Base-by-base conservation (phyloP, 2,797 vertebrate species). In the Coluber constrictor region DNA sequence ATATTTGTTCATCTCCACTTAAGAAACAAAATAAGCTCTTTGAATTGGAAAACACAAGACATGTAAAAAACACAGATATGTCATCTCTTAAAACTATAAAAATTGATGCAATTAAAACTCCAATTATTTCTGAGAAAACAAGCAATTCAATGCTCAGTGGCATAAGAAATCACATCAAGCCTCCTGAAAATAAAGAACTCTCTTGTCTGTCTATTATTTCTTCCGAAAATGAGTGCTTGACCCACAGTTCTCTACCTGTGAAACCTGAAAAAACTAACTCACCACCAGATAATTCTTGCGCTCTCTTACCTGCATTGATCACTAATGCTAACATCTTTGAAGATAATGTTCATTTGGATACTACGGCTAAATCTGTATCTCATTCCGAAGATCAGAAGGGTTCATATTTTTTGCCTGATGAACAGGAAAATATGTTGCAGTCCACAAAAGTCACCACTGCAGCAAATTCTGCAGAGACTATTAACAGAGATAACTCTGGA, bases 381-480 rank as follows among this genome's bases (percentile, higher is more conserved):
- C 0, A 86, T 94, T 93, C 63, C 92, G 92, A 93, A 95, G 91
- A 94, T 4, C 57, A 12, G 2, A 12, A 32, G 92, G 92, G 89
- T 93, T 93, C 86, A 55, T 37, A 47, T 88, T 91, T n/a, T 87
- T 90, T 87, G n/a, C 20, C 93, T 95, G 94, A 94, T 27, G 51
- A 92, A 88, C 93, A 94, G n/a, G 88, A 94, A 94, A 83, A 25
- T 1, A 43, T 63, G 56, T 92, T 37, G 79, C 92, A 92, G 27
- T 61, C 55, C 92, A 3, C 2, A 13, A 7, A 88, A 2, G 86
- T 74, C 13, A 9, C 83, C 4, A 29, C 83, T 23, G 20, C 23
- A 89, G 25, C 47, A 92, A 60, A 92, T 93, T 94, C 60, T 94
- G 83, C 91, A 11, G 90, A 54, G 87, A 61, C 63, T 47, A 60